Base-by-base conservation (phyloP, 2,888 invertebrate genomes). In the Rugalucina vietnamica region DNA sequence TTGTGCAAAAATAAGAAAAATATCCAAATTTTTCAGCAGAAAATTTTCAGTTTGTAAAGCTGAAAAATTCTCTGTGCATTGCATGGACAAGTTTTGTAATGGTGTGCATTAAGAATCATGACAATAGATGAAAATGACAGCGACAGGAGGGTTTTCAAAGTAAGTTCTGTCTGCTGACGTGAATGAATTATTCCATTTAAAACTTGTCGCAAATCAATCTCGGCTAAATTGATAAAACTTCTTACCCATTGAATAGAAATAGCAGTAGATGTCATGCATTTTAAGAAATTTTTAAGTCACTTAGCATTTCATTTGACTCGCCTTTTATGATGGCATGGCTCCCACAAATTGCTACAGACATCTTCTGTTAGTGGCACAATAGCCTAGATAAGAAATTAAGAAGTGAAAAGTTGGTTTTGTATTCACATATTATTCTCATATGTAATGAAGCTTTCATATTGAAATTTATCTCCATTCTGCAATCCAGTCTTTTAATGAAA, bases 271-370 rank as follows among this genome's bases (percentile, higher is more conserved):
- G 65, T 65, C 65, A 65, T 34, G 34, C 65, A 34, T 65, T 65
- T 65, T 65, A 65, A 65, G 65, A 65, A 65, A 65, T 65, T 65
- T 29, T 27, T 65, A 65, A 21, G 65, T 65, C 34, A 65, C 65
- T 65, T 65, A 65, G 65, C 65, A 65, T 65, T 65, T 65, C 24
- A 65, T 65, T 65, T 65, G 34, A 34, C 3, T 32, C 21, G 21
- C 8, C 65, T 34, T 34, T 65, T 34, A 29, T 65, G 12, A 34
- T 14, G 21, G 29, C 32, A 32, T 34, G 34, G 65, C 21, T 65
- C 65, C 29, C 8, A 65, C 34, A 60, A 27, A 32, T 65, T 34
- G 32, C 3, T 1, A 21, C 65, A 65, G 65, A 65, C 65, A 34
- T 34, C 3, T 34, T 65, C 65, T 65, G 21, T 65, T 65, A 34